Conservation (phyloP, 2,888 invertebrate species). For the Erebia palarica region DNA sequence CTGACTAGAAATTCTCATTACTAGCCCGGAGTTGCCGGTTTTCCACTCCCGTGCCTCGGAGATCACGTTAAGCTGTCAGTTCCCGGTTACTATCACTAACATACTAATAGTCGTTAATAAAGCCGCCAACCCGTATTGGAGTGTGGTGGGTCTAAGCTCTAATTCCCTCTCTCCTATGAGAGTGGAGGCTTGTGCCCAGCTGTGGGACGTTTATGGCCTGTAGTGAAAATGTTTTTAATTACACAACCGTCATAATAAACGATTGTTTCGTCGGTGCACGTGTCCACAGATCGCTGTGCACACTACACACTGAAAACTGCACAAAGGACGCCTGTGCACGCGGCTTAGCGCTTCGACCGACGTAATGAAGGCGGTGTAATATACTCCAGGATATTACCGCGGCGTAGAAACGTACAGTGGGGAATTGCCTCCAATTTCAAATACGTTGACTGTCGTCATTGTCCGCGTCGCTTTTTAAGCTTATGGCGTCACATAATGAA, state of each 20-base stretch:
- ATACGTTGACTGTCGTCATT: background rate
- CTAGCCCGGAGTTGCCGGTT: no score
- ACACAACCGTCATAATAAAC: constrained; percentile 7
- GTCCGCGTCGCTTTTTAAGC: background rate
- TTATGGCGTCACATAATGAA: no score
- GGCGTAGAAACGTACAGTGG: background rate
- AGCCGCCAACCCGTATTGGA: no score
- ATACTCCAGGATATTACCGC: constrained; percentile 23
- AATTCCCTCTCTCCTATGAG: no score
- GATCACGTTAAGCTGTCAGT: no score
- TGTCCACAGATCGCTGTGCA: background rate
- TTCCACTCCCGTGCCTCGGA: no score
- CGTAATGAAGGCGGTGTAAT: constrained; percentile 34
- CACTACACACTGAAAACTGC: background rate
- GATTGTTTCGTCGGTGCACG: background rate
- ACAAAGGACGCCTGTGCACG: constrained; percentile 27
- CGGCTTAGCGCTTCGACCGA: constrained; percentile 20
- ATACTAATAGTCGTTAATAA: no score
- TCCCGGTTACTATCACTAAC: no score
- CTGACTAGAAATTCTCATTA: no score
- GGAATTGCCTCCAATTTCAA: background rate
- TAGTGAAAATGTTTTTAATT: background rate
- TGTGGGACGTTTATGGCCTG: no score
- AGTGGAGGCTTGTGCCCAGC: no score
- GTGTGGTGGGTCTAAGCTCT: no score